These are phyloP conservation scores for Clamator glandarius DNA, from an alignment of 2,797 vertebrate species.

Conservation along the genomic window DNA sequence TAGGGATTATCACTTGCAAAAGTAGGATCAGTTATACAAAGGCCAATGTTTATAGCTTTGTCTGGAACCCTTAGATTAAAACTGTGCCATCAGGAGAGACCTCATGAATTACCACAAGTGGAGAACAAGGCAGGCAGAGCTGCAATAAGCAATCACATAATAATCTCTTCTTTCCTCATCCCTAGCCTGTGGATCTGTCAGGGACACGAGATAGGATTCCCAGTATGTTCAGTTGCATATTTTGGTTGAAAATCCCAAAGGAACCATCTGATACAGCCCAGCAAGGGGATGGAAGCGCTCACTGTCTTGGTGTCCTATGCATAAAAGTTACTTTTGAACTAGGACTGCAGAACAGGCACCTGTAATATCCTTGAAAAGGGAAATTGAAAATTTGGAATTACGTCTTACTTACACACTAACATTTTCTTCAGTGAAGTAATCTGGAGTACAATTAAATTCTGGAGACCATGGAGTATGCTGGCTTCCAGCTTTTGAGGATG, in stretches of 20 bases:
- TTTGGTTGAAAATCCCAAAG: slow-evolving; percentile 11
- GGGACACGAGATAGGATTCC: neutral
- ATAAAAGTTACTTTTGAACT: neutral
- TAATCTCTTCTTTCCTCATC: neutral
- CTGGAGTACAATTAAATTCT: neutral
- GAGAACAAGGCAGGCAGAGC: neutral
- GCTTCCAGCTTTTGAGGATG: neutral
- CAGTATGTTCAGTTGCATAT: neutral
- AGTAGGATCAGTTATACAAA: neutral
- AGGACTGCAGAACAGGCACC: neutral
- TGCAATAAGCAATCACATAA: neutral
- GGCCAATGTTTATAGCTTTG: neutral
- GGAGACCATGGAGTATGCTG: neutral
- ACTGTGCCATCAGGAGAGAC: neutral
- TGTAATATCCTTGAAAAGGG: neutral
- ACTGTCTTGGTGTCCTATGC: neutral
- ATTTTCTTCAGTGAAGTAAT: neutral
- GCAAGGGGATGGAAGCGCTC: neutral
- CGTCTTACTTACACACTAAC: neutral
- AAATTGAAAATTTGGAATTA: neutral
- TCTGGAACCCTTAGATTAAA: neutral
- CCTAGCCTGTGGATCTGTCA: neutral
- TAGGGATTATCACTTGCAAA: neutral
- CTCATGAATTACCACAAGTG: neutral
- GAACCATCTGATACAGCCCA: neutral